These are phyloP conservation scores for Donacobius atricapilla DNA, from an alignment of 2,113 vertebrate genomes.

Conservation along the genomic window DNA sequence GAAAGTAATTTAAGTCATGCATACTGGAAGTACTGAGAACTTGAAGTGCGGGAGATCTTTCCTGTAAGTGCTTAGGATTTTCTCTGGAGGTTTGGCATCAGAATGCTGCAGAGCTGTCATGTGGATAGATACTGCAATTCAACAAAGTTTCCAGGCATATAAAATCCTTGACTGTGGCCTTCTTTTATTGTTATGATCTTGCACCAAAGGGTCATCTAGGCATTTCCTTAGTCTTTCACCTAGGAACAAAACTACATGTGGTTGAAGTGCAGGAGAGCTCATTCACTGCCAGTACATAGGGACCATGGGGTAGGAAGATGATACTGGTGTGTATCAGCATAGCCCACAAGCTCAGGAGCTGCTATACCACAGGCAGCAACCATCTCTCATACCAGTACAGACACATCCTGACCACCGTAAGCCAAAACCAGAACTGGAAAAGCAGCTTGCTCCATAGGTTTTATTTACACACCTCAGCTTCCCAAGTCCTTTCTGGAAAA, in stretches of 20 bases:
- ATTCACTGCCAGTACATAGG: background rate
- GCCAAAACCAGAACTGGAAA: background rate
- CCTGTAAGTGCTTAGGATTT: constrained; percentile 12
- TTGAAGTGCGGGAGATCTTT: background rate
- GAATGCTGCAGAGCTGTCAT: background rate
- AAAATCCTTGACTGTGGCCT: constrained; percentile 15
- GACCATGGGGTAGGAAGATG: background rate
- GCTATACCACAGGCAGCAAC: background rate
- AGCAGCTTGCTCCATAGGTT: background rate
- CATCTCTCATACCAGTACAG: background rate
- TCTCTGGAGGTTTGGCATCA: constrained; percentile 25
- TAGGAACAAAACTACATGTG: background rate
- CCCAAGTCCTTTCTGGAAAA: background rate
- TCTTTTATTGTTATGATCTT: background rate
- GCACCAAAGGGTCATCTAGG: background rate
- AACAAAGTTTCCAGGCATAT: constrained; percentile 13
- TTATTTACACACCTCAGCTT: background rate
- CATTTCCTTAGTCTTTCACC: background rate
- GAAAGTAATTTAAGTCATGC: background rate
- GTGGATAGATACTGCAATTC: constrained; percentile 6
- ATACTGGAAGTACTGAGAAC: background rate
- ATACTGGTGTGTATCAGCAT: background rate
- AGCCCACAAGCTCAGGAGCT: background rate
- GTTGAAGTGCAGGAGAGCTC: background rate
- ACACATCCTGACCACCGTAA: background rate